These are phyloP conservation scores for Macrophya alboannulata DNA, from an alignment of 2,888 invertebrate genomes.

Conservation along the genomic window DNA sequence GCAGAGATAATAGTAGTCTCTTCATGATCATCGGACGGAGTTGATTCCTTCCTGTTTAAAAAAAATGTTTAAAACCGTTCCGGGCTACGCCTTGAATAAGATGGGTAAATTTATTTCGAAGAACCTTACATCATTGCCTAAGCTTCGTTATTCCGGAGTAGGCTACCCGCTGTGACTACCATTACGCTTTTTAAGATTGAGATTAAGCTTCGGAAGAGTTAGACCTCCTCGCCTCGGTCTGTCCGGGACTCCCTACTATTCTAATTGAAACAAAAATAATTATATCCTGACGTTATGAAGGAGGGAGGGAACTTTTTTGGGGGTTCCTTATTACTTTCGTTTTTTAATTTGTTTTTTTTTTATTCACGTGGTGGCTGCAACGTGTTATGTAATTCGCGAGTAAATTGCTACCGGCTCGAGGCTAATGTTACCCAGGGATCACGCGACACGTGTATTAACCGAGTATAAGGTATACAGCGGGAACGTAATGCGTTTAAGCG, in stretches of 20 bases:
- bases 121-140: neutral
- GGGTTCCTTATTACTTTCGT: too few species aligned
- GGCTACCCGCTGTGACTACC: slow-evolving; percentile 25
- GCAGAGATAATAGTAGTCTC: neutral
- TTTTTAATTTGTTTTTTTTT: too few species aligned
- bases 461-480: neutral
- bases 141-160: neutral
- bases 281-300: neutral
- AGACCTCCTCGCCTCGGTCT: neutral
- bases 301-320: neutral
- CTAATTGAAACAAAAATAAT: slow-evolving; percentile 8
- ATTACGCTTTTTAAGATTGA: slow-evolving; percentile 20
- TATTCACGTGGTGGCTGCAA: neutral
- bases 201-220: slow-evolving; percentile 14
- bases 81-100: neutral
- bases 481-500: slow-evolving; percentile 36
- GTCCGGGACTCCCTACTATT: neutral
- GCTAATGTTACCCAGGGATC: neutral
- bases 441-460: slow-evolving; percentile 38
- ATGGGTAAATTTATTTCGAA: neutral
- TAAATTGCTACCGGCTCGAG: neutral
- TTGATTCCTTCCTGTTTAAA: neutral
- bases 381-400: neutral
- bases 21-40: neutral
- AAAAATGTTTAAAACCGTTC: neutral